phyloP scores from a whole-genome alignment of 2,113 vertebrate species.

The Platysternon megacephalum region DNA sequence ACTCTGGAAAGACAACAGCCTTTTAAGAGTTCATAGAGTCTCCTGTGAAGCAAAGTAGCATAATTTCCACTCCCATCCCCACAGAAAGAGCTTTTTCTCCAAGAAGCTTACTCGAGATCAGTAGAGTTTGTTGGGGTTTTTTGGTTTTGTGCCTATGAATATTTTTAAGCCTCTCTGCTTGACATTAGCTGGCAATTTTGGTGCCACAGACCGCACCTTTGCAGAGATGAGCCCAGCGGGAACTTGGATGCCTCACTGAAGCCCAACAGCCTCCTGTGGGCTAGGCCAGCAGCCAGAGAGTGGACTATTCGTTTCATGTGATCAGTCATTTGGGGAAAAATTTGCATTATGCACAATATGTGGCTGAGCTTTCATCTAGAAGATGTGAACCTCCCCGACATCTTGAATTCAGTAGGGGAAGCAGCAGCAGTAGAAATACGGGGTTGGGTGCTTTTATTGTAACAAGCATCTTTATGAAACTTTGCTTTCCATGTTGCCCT shows the following conservation, averaged over 20 bases:
- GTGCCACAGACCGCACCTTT: accelerated
- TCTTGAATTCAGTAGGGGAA: background rate
- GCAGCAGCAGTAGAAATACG: accelerated
- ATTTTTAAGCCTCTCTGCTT: background rate
- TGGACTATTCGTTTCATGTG: background rate
- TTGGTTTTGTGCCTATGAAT: background rate
- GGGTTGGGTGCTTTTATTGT: accelerated
- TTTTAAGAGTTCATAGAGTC: background rate
- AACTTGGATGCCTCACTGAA: background rate
- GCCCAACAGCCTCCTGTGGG: background rate
- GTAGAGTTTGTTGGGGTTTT: background rate
- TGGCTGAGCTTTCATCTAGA: background rate
- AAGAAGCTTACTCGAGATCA: background rate
- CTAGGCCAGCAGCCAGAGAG: background rate
- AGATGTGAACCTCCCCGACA: background rate
- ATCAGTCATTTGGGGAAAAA: background rate
- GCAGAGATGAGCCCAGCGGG: accelerated
- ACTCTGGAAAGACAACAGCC: background rate
- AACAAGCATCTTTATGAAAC: background rate
- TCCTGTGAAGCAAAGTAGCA: background rate
- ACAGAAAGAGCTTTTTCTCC: accelerated
- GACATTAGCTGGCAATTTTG: accelerated
- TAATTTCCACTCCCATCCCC: background rate
- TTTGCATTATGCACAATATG: accelerated
- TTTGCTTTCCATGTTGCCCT: background rate